Base-by-base conservation (phyloP, 2,113 vertebrate species). In the Chamaea fasciata region DNA sequence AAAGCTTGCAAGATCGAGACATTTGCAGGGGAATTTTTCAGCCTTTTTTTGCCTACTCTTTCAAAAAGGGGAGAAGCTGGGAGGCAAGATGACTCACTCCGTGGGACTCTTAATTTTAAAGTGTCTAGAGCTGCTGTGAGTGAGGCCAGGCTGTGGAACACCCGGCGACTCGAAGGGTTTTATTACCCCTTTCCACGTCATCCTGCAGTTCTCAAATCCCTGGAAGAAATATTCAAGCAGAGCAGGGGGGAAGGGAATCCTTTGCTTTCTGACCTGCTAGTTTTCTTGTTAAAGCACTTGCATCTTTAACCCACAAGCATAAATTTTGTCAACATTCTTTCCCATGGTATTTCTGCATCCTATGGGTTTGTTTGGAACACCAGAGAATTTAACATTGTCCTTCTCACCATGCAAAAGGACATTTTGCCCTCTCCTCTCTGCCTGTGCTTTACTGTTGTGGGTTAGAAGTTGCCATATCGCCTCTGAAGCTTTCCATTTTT, bases 171-270 rank as follows among this genome's bases (percentile, higher is more conserved):
- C 3, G 2, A 3, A 74, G 83, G 47, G 79, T 95, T 97, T 96
- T 97, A 95, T 96, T 95, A 95, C 91, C 37, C 75, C 18, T 37
- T 93, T 97, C 96, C 96, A 97, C 94, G 67, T 96, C 96, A 97
- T 90, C 78, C 78, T 52, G 52, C 83, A 89, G 56, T 55, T 94
- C 96, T 95, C 86, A 95, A 91, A 96, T 95, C 92, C 83, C 82
- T 95, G 79, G 84, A 97, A 96, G 79, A 95, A 86, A 75, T 87
- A 92, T 75, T 65, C 50, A 50, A 47, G 83, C 42, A 55, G 86
- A 87, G 79, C 47, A 53, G 57, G 89, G 94, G 95, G 95, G 95
- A 75, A 91, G 92, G 92, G 90, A 95, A 90, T 84, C 88, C 80
- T 96, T 60, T 41, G 46, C 87, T 81, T 94, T 95, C 90, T 71